Base-by-base conservation (phyloP, 2,113 vertebrate genomes). In the Tupaia chinensis region DNA sequence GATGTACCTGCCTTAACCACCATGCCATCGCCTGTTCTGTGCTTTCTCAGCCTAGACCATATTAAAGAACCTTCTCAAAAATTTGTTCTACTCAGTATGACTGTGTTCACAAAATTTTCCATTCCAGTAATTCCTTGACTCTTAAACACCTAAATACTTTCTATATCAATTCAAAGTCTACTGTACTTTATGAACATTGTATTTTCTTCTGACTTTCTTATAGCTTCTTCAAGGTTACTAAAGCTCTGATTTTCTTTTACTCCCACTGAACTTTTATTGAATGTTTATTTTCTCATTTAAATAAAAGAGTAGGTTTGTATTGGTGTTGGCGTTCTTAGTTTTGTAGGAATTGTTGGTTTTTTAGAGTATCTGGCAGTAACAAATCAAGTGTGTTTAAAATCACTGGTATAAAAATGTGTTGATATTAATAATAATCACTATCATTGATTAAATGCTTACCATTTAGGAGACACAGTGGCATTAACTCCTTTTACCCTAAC, bases 361-460 rank as follows among this genome's bases (percentile, higher is more conserved):
- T 81, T 60, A 68, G 32, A 2, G 8, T 56, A 82, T 82, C 7
- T 73, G 11, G 54, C 65, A 16, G 7, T 72, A 73, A 72, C 22
- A 91, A 81, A 81, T 76, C 58, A 82, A 58, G 22, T 84, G 0
- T 92, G 11, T 94, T 78, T 87, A 65, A 92, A 93, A 56, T 84
- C 16, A 66, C 58, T 70, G 10, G 8, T 44, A 56, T 32, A 78
- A 87, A 77, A 27, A 20, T n/a, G 56, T 54, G 14, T 86, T 69
- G 12, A 29, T 87, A 82, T 82, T 56, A 12, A 56, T 72, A 91
- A 4, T 78, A 78, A 29, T 65, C 78, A 56, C 61, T 91, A 2
- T 91, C 8, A n/a, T 66, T 66, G 7, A 32, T 60, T 76, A 68
- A n/a, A 58, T 87, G 54, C 77, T 78, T 87, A 20, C 53, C 94